Evolutionary conservation across 2,113 vertebrate genomes (phyloP).

Genomic region (Heterotis niloticus): DNA sequence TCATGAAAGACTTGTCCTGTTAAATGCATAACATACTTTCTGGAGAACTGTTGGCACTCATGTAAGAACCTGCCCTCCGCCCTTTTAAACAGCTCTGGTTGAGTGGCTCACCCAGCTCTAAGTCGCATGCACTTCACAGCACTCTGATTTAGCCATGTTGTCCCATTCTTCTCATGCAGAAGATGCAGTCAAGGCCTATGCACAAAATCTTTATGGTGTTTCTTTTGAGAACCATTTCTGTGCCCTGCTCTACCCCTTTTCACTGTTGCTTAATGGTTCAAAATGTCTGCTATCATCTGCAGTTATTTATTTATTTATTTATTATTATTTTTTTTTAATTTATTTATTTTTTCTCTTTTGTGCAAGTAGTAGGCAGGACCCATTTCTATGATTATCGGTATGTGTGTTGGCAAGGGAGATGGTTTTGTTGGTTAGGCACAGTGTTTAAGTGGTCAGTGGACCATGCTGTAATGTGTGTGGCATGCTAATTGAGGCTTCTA

Average conservation of each 20-base stretch:
- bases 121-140: too few relatives aligned
- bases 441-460: background rate
- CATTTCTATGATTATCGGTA: background rate
- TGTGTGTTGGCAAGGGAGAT: background rate
- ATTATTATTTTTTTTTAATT: too few relatives aligned
- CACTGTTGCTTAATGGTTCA: background rate
- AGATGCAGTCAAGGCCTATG: background rate
- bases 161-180: background rate
- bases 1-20: too few relatives aligned
- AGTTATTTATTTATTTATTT: too few relatives aligned
- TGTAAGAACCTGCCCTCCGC: too few relatives aligned
- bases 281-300: background rate
- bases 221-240: background rate
- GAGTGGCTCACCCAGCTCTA: too few relatives aligned
- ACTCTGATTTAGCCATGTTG: too few relatives aligned
- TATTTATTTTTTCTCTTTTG: background rate
- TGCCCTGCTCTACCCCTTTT: background rate
- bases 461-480: background rate
- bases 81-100: too few relatives aligned
- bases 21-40: too few relatives aligned
- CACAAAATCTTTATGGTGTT: background rate
- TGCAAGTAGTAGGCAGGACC: background rate
- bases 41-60: too few relatives aligned
- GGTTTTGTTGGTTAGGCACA: background rate
- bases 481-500: background rate